Base-by-base conservation (phyloP, 1,140 invertebrate species). In the Dinothrombium tinctorium region DNA sequence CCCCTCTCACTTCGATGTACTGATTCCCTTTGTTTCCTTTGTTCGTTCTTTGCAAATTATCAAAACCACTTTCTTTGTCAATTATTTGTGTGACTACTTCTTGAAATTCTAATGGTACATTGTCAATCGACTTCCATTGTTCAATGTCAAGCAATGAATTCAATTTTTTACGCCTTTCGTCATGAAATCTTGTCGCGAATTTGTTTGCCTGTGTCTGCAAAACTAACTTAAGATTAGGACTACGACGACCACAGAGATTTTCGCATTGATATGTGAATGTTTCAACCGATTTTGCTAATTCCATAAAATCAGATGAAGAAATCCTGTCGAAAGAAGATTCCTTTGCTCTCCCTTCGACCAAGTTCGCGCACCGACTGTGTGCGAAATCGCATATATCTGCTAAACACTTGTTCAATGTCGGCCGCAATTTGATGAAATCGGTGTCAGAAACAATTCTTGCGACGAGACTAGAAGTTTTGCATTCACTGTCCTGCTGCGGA, bases 141-240 rank as follows among this genome's bases (percentile, higher is more conserved):
- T 98, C 90, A 48, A 71, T 72, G 52, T 94, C 87, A 26, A 98
- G 60, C 26, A 87, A 66, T 43, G 74, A 52, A 45, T 71, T 74
- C 19, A 95, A 60, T 58, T 87, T 87, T 19, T 67, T 71, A 57
- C 82, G 82, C 32, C 78, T 63, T 52, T 89, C 81, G 35, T 73
- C 68, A 56, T 95, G 87, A 57, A 95, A 90, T 51, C 73, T 69
- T 50, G 80, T 73, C 31, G 92, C 75, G 64, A 89, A 94, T 55
- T 76, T 75, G 51, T 73, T 82, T 3, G 80, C 79, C 67, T 69
- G 67, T 44, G 75, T 77, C 60, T 82, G 80, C 43, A 90, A 69
- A 35, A 78, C 77, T 37, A 77, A 69, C 53, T 75, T 68, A 33
- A 92, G 61, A 21, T 76, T 72, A 37, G 74, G 74, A 54, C 77